Conservation (phyloP, 1,140 invertebrate genomes). For the Cataglyphis hispanica region DNA sequence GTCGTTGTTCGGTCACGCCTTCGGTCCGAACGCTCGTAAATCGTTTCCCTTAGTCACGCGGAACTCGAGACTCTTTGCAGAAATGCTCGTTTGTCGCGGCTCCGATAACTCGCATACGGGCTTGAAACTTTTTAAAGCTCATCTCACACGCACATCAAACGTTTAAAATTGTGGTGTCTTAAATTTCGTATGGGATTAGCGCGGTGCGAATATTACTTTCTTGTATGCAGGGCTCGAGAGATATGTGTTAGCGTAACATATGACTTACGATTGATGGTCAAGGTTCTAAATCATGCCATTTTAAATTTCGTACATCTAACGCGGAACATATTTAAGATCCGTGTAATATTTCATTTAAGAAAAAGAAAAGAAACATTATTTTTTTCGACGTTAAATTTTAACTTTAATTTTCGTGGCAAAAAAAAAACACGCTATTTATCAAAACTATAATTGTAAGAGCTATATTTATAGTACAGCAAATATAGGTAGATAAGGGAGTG, state of each 20-base stretch:
- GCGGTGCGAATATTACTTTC: not conserved
- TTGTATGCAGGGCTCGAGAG: not conserved
- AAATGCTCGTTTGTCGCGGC: constrained; percentile 34
- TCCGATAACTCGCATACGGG: constrained; percentile 27
- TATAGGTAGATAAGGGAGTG: not conserved
- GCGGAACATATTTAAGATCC: not conserved
- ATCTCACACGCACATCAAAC: not conserved
- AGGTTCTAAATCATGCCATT: not conserved
- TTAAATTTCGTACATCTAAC: constrained; percentile 8
- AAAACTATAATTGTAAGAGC: not conserved
- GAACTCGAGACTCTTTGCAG: constrained; percentile 26
- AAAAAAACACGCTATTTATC: not conserved
- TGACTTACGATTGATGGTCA: not conserved
- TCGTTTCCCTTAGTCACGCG: constrained; percentile 43
- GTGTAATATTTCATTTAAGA: not conserved
- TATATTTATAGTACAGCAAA: constrained; percentile 7
- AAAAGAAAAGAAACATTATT: not conserved
- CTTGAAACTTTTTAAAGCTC: not conserved
- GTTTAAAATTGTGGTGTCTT: not conserved
- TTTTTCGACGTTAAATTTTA: no score
- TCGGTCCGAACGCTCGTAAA: constrained; percentile 50
- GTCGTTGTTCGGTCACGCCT: constrained; percentile 62
- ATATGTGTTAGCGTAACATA: not conserved
- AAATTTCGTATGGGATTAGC: constrained; percentile 1
- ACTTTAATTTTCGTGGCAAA: not conserved